phyloP scores from a whole-genome alignment of 2,797 vertebrate species.

The Craterocephalus amniculus region DNA sequence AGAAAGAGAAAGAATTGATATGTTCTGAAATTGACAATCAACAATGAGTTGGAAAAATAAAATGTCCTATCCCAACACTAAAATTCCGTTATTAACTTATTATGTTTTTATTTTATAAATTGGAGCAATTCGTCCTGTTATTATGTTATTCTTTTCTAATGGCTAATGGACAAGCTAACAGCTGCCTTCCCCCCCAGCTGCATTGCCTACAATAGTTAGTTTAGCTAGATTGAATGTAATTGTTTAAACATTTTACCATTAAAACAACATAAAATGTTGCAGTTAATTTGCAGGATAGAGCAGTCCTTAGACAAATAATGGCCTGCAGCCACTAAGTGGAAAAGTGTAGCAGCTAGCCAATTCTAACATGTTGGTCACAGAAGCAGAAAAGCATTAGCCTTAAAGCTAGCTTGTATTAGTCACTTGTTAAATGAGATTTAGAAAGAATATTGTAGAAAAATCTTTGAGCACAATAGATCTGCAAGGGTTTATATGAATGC shows the following conservation, averaged over 20 bases:
- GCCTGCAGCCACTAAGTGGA: neutral
- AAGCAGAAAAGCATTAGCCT: neutral
- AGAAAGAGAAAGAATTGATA: neutral
- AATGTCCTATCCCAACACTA: neutral
- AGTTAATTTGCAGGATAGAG: neutral
- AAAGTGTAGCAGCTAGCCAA: neutral
- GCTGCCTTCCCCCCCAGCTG: neutral
- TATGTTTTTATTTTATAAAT: neutral
- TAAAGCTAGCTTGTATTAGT: conserved; percentile 3
- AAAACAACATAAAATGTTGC: neutral
- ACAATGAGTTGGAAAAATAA: neutral
- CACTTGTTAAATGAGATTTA: conserved; percentile 8
- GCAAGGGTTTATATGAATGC: neutral
- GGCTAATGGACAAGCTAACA: neutral
- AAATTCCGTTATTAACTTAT: neutral
- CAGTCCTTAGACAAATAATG: neutral
- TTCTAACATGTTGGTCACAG: neutral
- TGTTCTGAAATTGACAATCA: neutral
- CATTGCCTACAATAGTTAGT: neutral
- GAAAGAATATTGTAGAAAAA: conserved; percentile 3
- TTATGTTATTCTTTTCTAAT: neutral
- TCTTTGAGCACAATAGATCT: neutral
- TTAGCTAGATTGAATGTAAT: neutral
- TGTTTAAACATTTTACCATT: neutral
- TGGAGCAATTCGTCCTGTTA: neutral